Base-by-base conservation (phyloP, 2,888 invertebrate genomes). In the Tachina fera region DNA sequence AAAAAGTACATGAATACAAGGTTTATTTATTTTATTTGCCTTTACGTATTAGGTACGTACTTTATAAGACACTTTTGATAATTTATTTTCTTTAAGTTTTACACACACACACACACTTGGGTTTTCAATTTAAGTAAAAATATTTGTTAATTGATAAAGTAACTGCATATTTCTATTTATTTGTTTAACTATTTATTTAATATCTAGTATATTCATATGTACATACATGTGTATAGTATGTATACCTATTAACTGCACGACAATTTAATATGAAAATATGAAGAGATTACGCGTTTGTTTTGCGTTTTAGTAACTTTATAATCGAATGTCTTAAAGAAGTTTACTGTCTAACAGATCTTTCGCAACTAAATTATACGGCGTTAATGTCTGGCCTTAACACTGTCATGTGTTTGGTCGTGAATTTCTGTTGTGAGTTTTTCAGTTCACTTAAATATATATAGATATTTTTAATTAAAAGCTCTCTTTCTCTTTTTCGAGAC, bases 81-180 rank as follows among this genome's bases (percentile, higher is more conserved):
- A 51, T 58, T 77, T 60, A 10, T 16, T 45, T 53, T 61, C 31
- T 10, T 51, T 31, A 31, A 22, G 1, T 14, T 39, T 61, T 51
- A 58, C 49, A 9, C 10, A 22, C 3, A 22, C 45, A 58, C 3
- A 51, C 60, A 43, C 22, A 63, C 45, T 41, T 13, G 16, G 19
- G 19, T 41, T 51, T 45, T 45, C 10, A 63, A 19, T 14, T 70
- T 43, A 31, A n/a, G 16, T 22, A 19, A 56, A 70, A 63, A 60
- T 83, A 47, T 74, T 68, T 76, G 51, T 80, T 39, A 75, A 58
- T 70, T 79, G 85, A 83, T 83, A 82, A 81, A 78, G 43, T 19
- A 45, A 72, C 60, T 19, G 60, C 41, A 31, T 67, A 49, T 47
- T 53, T 72, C 19, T 61, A 63, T 68, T 67, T 75, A 61, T 75